Conservation (phyloP, 2,113 vertebrate species). For the Halichoerus grypus region DNA sequence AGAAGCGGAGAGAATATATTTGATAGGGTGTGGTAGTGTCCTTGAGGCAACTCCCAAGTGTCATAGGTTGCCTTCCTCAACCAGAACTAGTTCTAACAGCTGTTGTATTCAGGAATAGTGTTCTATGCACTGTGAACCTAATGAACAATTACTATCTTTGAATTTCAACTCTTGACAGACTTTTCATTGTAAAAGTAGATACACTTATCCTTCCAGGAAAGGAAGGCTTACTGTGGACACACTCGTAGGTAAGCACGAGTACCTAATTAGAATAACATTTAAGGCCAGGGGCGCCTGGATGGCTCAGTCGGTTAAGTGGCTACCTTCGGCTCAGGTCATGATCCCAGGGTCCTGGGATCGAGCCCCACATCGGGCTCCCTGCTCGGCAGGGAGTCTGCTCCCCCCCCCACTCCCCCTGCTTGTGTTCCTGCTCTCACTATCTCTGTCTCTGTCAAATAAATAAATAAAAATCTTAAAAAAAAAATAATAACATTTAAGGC, state of each 20-base stretch:
- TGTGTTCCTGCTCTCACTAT: no score
- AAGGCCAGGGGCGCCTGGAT: background rate
- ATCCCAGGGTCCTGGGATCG: no score
- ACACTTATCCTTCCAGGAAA: slow-evolving; percentile 51
- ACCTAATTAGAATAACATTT: slow-evolving; percentile 43
- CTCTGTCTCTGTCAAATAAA: no score
- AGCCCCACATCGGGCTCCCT: no score
- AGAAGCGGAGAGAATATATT: background rate
- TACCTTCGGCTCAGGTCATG: no score
- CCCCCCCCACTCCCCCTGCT: no score
- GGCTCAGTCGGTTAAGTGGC: no score
- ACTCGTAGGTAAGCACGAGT: slow-evolving; percentile 58
- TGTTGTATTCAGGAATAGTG: slow-evolving; percentile 13
- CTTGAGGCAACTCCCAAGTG: background rate
- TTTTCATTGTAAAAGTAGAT: slow-evolving; percentile 69
- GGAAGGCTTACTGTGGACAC: slow-evolving; percentile 52
- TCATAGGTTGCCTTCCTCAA: slow-evolving; percentile 35
- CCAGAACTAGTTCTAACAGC: slow-evolving; percentile 18
- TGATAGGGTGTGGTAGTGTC: background rate
- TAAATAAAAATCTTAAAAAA: no score
- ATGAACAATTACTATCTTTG: slow-evolving; percentile 63
- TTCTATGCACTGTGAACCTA: slow-evolving; percentile 42
- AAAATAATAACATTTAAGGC: background rate
- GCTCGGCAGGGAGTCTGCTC: no score
- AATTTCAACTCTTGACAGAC: slow-evolving; percentile 72